These are phyloP conservation scores for Polydesmus complanatus DNA, from an alignment of 2,888 invertebrate species.

Conservation along the genomic window DNA sequence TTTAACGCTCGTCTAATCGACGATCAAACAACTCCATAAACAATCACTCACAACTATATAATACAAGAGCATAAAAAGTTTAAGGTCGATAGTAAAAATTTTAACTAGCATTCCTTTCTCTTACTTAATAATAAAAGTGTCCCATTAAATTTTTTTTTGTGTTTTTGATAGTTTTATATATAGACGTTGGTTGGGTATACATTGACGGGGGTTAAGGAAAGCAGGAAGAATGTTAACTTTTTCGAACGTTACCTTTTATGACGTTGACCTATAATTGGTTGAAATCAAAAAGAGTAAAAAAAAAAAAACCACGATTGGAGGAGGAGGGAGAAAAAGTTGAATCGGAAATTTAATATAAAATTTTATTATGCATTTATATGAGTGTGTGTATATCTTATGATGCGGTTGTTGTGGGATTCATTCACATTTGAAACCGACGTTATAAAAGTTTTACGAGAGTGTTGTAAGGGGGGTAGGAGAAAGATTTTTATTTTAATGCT, in stretches of 20 bases:
- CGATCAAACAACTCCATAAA: neutral
- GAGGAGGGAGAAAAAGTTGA: neutral
- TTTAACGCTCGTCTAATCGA: neutral
- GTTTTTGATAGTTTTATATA: too few relatives aligned
- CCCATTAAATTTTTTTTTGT: too few relatives aligned
- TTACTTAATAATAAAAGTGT: too few relatives aligned
- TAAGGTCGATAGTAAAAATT: neutral
- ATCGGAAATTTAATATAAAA: too few relatives aligned
- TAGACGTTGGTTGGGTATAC: too few relatives aligned
- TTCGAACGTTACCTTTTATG: too few relatives aligned
- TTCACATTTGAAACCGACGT: too few relatives aligned
- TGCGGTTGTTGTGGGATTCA: too few relatives aligned
- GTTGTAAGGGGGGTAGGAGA: neutral
- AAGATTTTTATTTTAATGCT: neutral
- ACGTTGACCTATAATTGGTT: neutral
- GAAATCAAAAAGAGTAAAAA: neutral
- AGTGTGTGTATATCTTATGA: too few relatives aligned
- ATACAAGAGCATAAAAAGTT: neutral
- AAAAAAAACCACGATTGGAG: neutral
- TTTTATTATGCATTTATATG: too few relatives aligned
- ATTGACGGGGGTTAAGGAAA: too few relatives aligned
- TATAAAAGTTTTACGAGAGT: neutral
- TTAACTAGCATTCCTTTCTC: neutral
- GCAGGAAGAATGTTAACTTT: too few relatives aligned
- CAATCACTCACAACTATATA: neutral